Base-by-base conservation (phyloP, 2,797 vertebrate species). In the Liparis tanakae region DNA sequence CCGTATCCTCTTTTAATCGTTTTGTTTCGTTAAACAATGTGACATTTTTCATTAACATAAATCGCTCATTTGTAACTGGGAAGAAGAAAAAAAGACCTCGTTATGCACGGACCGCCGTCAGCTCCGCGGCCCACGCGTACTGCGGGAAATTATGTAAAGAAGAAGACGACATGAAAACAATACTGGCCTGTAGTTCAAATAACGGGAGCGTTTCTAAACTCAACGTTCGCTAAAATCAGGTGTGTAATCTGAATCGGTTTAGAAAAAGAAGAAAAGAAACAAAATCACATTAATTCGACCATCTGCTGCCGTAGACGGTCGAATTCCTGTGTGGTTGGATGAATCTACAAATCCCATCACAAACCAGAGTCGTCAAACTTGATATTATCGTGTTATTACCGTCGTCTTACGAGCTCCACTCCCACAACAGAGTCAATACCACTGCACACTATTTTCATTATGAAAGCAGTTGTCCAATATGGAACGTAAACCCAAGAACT, bases 101-200 rank as follows among this genome's bases (percentile, higher is more conserved):
- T 65, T 70, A 34, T 33, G 33, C 43, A 46, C 1, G 1, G n/a
- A 33, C 12, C 15, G 33, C 33, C 30, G 62, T 60, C 53, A 51
- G 68, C 68, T 69, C 25, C 2, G 1, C 54, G 53, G 59, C 64
- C 67, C 56, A 80, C 18, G 7, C 64, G 57, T 51, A 69, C 39
- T 62, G 30, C 53, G 53, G 44, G 41, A 69, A 50, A 76, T 61
- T 56, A 76, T 69, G 43, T 63, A 79, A 55, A 79, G 55, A 36
- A 33, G 2, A n/a, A 22, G 5, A 34, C 30, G 71, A 59, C 18
- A 51, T 9, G 1, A 20, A 36, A 67, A 78, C 30, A 70, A 58
- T 1, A 5, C n/a, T 22, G 44, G 10, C 33, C 44, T 36, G 65
- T 6, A 17, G 67, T 37, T 53, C 22, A 50, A 36, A 73, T 51